These are phyloP conservation scores for Paramormyrops kingsleyae DNA, from an alignment of 2,113 vertebrate species.

Conservation along the genomic window DNA sequence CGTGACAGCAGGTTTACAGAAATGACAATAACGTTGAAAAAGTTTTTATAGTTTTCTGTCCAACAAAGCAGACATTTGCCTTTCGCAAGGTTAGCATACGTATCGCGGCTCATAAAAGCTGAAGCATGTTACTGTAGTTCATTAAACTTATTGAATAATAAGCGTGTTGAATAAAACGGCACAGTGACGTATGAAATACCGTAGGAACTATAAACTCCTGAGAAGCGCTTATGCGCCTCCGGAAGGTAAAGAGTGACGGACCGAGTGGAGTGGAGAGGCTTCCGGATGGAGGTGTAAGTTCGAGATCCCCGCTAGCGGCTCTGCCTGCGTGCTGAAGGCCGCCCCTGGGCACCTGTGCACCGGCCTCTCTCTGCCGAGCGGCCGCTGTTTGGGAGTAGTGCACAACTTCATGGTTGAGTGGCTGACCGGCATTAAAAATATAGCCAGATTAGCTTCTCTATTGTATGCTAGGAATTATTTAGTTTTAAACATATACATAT, in stretches of 20 bases:
- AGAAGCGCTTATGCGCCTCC: not conserved
- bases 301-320: not conserved
- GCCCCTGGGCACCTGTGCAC: not conserved
- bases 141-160: not conserved
- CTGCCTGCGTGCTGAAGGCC: not conserved
- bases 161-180: not conserved
- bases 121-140: not conserved
- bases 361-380: not conserved
- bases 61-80: not conserved
- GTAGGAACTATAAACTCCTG: not conserved
- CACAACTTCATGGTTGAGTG: not conserved
- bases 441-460: not conserved
- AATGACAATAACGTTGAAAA: not conserved
- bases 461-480: not conserved
- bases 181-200: not conserved
- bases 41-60: not conserved
- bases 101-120: not conserved
- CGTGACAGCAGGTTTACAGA: not conserved
- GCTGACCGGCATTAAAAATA: not conserved
- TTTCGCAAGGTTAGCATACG: not conserved
- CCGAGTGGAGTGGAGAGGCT: not conserved
- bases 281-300: not conserved
- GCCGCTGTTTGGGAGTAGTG: not conserved
- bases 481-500: not conserved
- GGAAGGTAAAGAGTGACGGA: not conserved